Conservation (phyloP, 2,888 invertebrate genomes). For the Troilus luridus region DNA sequence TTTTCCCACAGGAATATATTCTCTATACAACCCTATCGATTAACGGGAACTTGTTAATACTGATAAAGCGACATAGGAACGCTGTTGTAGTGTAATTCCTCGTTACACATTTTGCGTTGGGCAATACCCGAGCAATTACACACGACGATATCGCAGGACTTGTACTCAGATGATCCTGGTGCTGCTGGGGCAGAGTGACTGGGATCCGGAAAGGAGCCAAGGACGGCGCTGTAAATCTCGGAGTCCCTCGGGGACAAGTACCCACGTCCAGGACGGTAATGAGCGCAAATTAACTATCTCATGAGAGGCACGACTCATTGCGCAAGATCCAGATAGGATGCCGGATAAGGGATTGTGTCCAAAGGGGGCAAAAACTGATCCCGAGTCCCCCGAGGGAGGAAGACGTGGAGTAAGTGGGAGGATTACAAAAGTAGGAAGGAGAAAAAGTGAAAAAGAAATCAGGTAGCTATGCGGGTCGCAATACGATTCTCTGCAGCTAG, state of each 20-base stretch:
- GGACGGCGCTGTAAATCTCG: constrained; percentile 37
- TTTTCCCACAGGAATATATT: background rate
- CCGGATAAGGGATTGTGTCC: constrained; percentile 38
- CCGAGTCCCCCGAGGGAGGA: background rate
- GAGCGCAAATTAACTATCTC: constrained; percentile 57
- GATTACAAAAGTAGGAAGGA: constrained; percentile 5
- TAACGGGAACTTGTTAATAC: background rate
- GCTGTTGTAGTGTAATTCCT: background rate
- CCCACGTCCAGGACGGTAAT: constrained; percentile 41
- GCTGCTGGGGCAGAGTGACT: background rate
- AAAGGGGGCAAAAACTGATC: constrained; percentile 21
- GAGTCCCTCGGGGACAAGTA: constrained; percentile 12
- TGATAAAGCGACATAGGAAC: background rate
- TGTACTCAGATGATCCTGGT: constrained; percentile 17
- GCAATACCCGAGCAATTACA: background rate
- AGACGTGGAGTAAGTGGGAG: constrained; percentile 23
- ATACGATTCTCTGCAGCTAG: background rate
- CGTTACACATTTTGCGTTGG: background rate
- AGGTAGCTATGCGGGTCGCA: background rate
- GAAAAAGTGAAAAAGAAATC: background rate
- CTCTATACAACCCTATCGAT: background rate
- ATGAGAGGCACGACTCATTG: constrained; percentile 49
- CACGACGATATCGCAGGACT: background rate
- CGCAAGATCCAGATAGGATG: constrained; percentile 26
- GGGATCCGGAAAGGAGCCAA: constrained; percentile 45